Conservation (phyloP, 92 coral and sea anemone genomes). For the Nematostella vectensis region DNA sequence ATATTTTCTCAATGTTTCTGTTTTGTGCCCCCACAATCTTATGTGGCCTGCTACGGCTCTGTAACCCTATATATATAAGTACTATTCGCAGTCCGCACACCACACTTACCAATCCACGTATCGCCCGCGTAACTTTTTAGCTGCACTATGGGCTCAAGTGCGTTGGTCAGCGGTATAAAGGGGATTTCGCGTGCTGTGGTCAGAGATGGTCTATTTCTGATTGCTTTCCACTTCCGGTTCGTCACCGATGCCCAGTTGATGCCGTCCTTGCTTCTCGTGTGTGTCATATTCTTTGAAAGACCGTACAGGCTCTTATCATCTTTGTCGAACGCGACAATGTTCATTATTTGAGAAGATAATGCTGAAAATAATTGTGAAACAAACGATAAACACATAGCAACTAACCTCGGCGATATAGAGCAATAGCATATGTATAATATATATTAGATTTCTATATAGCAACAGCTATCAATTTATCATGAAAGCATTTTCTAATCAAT, state of each 20-base stretch:
- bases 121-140: conserved; percentile 5
- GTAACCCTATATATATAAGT: too few relatives aligned
- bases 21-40: too few relatives aligned
- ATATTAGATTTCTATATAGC: too few relatives aligned
- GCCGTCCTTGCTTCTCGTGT: conserved; percentile 13
- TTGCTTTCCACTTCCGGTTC: neutral
- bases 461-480: too few relatives aligned
- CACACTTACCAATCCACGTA: conserved; percentile 15
- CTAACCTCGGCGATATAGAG: too few relatives aligned
- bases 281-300: conserved; percentile 1
- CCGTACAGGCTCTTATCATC: conserved; percentile 3
- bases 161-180: conserved; percentile 11
- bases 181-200: conserved; percentile 11
- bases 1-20: too few relatives aligned
- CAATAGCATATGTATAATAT: too few relatives aligned
- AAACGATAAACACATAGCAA: too few relatives aligned
- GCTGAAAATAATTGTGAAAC: too few relatives aligned
- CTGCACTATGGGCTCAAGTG: conserved; percentile 16
- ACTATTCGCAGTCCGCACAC: too few relatives aligned
- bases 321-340: conserved; percentile 9
- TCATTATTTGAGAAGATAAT: conserved; percentile 5
- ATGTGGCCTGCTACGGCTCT: too few relatives aligned
- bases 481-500: too few relatives aligned
- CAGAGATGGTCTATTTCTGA: neutral
- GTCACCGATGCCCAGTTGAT: conserved; percentile 12